A percentile compares a stretch with the other conserved stretches of the same genome.
phyloP scores from a whole-genome alignment of 2,113 vertebrate genomes.

The Spheniscus mendiculus region DNA sequence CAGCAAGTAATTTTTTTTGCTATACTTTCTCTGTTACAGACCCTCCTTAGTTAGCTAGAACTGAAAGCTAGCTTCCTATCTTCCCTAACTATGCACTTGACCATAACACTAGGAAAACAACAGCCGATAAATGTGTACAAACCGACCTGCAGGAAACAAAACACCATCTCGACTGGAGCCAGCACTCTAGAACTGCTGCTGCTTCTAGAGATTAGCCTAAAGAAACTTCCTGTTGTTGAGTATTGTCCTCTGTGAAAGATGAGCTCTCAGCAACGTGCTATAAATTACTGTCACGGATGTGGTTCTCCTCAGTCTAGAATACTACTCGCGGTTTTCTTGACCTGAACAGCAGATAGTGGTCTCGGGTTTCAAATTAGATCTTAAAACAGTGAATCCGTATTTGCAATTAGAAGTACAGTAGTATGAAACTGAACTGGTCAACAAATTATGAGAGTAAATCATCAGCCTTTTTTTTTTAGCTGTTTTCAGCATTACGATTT shows the following conservation, averaged over 20 bases:
- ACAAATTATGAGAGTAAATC: not conserved
- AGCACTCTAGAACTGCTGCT: not conserved
- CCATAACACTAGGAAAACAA: not conserved
- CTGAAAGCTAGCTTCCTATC: not conserved
- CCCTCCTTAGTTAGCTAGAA: not conserved
- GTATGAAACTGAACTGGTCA: not conserved
- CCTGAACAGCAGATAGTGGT: not conserved
- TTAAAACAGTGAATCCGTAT: not conserved
- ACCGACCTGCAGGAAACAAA: not conserved
- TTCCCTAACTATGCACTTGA: too few species aligned
- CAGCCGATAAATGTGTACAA: rapidly evolving
- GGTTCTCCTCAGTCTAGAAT: not conserved
- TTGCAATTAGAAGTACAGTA: not conserved
- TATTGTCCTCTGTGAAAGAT: rapidly evolving
- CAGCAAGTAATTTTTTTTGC: not conserved
- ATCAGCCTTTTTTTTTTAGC: not conserved
- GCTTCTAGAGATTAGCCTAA: not conserved
- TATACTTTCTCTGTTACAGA: not conserved
- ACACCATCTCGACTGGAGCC: not conserved
- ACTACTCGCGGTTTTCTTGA: not conserved
- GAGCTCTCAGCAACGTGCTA: not conserved
- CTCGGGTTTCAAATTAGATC: not conserved
- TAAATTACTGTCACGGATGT: too few species aligned
- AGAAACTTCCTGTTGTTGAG: not conserved
- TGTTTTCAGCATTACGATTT: not conserved